Conservation (phyloP, 2,113 vertebrate genomes). For the Psammodynastes pulverulentus region DNA sequence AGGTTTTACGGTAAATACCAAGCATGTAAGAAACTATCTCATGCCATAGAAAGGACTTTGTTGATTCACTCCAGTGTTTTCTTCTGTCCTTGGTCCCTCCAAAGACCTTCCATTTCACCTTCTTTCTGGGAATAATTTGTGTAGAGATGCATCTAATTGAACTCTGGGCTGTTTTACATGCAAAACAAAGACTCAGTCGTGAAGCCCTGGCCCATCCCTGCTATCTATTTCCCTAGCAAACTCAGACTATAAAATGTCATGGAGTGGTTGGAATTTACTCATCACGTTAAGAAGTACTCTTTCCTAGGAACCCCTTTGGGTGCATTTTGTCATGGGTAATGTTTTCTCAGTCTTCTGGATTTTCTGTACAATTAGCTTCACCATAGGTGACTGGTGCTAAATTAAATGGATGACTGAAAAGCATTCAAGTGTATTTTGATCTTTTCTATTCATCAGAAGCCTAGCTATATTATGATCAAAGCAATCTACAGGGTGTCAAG, state of each 20-base stretch:
- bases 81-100: background rate
- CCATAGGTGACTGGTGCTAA: slow-evolving; percentile 65
- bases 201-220: background rate
- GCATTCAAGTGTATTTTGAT: slow-evolving; percentile 57
- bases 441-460: slow-evolving; percentile 60
- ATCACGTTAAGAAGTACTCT: slow-evolving; percentile 63
- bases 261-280: slow-evolving; percentile 55
- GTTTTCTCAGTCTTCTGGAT: slow-evolving; percentile 62
- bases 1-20: no score
- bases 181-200: background rate
- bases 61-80: background rate
- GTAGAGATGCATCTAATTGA: background rate
- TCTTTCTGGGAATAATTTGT: background rate
- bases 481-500: slow-evolving; percentile 57
- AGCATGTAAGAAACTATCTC: background rate
- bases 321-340: slow-evolving; percentile 63
- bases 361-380: slow-evolving; percentile 67
- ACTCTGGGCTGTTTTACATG: background rate
- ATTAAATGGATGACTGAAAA: slow-evolving; percentile 62
- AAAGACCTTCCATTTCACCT: background rate
- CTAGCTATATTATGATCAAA: slow-evolving; percentile 54
- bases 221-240: slow-evolving; percentile 45
- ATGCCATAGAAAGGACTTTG: background rate
- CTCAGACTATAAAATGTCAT: background rate
- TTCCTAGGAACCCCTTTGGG: slow-evolving; percentile 57